Base-by-base conservation (phyloP, 2,797 vertebrate genomes). In the Nyctibius grandis region DNA sequence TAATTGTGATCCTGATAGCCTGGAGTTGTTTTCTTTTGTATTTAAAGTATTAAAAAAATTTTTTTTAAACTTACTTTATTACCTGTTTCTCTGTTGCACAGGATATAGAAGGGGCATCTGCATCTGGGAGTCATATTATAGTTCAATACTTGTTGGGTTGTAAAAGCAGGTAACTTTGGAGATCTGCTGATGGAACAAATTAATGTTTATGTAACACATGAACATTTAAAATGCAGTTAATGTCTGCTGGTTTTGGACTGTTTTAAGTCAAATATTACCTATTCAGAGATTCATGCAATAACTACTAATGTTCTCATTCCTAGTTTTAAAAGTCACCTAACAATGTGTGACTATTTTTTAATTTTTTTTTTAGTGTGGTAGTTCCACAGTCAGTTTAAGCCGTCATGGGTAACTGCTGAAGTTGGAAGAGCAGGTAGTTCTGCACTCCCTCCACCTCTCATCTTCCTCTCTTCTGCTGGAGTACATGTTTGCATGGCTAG, bases 371-470 rank as follows among this genome's bases (percentile, higher is more conserved):
- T 23, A 31, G 9, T 31, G 31, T 40, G 21, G 29, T 17, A 36
- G 22, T 47, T 80, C 45, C 22, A 53, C 33, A 29, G 20, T 34
- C 42, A 28, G 9, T 48, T 92, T 40, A 78, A 78, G 42, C 12
- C 4, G 4, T 9, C 56, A 54, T 22, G 36, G 18, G 34, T 50
- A 34, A 48, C n/a, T 40, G 12, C 36, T 59, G 34, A 59, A 59
- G 31, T 13, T 57, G 56, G 44, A 63, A 22, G 34, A 70, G 26
- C n/a, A 25, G 12, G 7, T n/a, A 44, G 28, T 44, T 72, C 28
- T 0, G 2, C 18, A 18, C 9, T 59, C n/a, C 29, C 4, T 86
- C 18, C 3, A 1, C 16, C 34, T 48, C 45, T 53, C 9, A 8
- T 22, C 42, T 92, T 18, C 25, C 3, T 22, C 45, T 60, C 10